phyloP scores from a whole-genome alignment of 2,888 invertebrate genomes.

The Sphecodes monilicornis region DNA sequence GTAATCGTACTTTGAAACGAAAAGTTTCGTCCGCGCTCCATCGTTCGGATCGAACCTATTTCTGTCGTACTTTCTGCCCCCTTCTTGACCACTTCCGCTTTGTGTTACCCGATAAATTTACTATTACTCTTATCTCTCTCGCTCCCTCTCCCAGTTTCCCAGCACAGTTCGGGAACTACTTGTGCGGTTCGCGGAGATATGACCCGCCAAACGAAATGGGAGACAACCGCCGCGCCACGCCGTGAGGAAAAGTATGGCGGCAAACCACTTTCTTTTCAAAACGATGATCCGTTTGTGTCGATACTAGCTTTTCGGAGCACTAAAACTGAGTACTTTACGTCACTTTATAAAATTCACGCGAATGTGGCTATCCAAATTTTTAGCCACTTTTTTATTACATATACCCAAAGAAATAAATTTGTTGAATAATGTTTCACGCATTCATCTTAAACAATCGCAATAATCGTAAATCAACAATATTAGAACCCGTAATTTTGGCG shows the following conservation, averaged over 20 bases:
- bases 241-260: slow-evolving; percentile 16
- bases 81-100: slow-evolving; percentile 71
- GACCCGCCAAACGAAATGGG: slow-evolving; percentile 35
- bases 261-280: slow-evolving; percentile 1
- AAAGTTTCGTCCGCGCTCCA: slow-evolving; percentile 68
- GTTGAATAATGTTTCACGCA: too few species aligned
- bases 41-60: slow-evolving; percentile 68
- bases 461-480: too few species aligned
- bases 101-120: slow-evolving; percentile 73
- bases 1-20: slow-evolving; percentile 75
- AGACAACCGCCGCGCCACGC: slow-evolving; percentile 12
- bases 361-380: too few species aligned
- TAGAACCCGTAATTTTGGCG: too few species aligned
- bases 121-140: slow-evolving; percentile 71
- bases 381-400: too few species aligned
- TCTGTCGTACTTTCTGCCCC: slow-evolving; percentile 47
- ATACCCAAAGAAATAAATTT: too few species aligned
- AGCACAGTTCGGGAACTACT: slow-evolving; percentile 58
- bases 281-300: slow-evolving; percentile 6
- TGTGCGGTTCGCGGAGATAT: slow-evolving; percentile 60
- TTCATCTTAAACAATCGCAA: too few species aligned
- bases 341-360: not conserved
- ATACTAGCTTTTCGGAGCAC: not conserved
- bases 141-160: slow-evolving; percentile 45
- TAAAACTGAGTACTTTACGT: not conserved